Evolutionary conservation across 2,888 invertebrate genomes (phyloP).

Genomic region (Drosophila neonasuta): DNA sequence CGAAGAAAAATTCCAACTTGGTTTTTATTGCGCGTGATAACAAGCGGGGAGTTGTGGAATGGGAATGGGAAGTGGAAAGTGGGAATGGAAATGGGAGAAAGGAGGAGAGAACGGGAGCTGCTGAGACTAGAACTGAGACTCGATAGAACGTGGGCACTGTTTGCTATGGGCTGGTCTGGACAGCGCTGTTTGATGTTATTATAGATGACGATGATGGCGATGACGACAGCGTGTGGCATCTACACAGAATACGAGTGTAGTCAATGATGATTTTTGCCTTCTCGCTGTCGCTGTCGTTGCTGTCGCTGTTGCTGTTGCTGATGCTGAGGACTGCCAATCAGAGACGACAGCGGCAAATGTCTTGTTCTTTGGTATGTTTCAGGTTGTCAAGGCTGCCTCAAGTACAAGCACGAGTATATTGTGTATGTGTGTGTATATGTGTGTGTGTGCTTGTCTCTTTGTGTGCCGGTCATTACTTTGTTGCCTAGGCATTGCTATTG

Average conservation of each 20-base stretch:
- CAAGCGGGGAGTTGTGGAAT: constrained; percentile 63
- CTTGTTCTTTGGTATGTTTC: constrained; percentile 67
- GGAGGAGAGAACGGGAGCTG: constrained; percentile 6
- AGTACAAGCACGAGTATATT: constrained; percentile 40
- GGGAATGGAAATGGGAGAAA: constrained; percentile 1
- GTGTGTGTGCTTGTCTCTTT: constrained; percentile 23
- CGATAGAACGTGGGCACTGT: constrained; percentile 47
- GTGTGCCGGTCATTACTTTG: constrained; percentile 65
- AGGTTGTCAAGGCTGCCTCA: constrained; percentile 68
- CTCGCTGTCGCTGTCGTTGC: constrained; percentile 15
- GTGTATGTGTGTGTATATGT: constrained; percentile 2
- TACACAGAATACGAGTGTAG: constrained; percentile 25
- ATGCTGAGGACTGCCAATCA: constrained; percentile 66
- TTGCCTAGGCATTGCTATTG: constrained; percentile 71
- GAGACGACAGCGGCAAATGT: constrained; percentile 63
- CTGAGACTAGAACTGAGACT: constrained; percentile 13
- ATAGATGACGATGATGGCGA: constrained; percentile 70
- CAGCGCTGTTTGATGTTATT: constrained; percentile 74
- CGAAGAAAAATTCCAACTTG: constrained; percentile 47
- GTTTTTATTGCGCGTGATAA: constrained; percentile 76
- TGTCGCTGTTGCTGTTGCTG: constrained; percentile 2
- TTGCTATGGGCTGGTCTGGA: constrained; percentile 56
- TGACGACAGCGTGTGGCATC: constrained; percentile 55
- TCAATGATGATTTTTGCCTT: constrained; percentile 52
- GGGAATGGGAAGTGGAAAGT: constrained; percentile 21